A percentile compares a stretch with the other conserved stretches of the same genome.
These are phyloP conservation scores for Belgica antarctica DNA, from an alignment of 2,888 invertebrate genomes.

Conservation along the genomic window DNA sequence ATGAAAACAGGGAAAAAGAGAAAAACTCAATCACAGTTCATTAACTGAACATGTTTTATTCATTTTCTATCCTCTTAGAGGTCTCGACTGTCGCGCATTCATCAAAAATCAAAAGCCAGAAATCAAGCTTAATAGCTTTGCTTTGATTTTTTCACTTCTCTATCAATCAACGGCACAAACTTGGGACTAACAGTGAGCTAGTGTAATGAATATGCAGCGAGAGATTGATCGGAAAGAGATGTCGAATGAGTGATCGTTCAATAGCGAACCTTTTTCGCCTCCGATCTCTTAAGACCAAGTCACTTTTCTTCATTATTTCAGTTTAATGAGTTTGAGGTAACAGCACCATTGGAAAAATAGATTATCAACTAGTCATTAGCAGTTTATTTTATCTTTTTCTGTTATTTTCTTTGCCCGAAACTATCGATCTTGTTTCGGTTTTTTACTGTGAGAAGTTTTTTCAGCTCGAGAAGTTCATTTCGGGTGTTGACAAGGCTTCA, in stretches of 20 bases:
- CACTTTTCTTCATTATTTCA: background rate
- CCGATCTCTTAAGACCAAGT: background rate
- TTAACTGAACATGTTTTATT: conserved; percentile 41
- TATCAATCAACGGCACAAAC: conserved; percentile 7
- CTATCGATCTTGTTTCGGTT: conserved; percentile 19
- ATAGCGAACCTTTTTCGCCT: background rate
- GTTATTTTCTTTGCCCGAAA: conserved; percentile 16
- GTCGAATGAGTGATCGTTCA: conserved; percentile 27
- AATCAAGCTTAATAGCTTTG: background rate
- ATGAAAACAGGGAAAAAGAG: no score
- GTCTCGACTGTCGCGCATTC: background rate
- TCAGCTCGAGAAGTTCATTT: no score
- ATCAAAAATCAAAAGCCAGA: background rate
- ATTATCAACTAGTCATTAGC: conserved; percentile 42
- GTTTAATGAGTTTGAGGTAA: conserved; percentile 13
- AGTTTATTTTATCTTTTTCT: conserved; percentile 39
- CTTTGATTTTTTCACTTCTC: background rate
- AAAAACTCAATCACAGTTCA: conserved; percentile 34
- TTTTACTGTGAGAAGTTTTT: conserved; percentile 27
- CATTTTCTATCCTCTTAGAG: conserved; percentile 1
- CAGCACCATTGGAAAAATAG: conserved; percentile 4
- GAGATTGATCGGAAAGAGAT: background rate
- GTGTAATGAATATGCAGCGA: conserved; percentile 10
- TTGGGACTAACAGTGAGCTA: background rate
- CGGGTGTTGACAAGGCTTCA: no score